phyloP scores from a whole-genome alignment of 2,888 invertebrate species.

The Fabriciana adippe region DNA sequence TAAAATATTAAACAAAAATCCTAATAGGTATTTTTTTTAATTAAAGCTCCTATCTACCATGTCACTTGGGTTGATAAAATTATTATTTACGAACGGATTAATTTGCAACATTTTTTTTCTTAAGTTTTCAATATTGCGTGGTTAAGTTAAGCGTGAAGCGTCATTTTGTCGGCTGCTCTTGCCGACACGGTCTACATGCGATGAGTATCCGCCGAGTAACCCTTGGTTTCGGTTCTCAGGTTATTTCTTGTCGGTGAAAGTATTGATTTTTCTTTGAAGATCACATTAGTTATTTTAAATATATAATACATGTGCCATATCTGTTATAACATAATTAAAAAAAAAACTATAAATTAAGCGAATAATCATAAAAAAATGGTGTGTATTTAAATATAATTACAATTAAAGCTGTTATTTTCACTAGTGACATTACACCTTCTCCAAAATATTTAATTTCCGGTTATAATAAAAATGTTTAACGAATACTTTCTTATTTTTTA shows the following conservation, averaged over 20 bases:
- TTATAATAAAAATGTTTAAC: too few relatives aligned
- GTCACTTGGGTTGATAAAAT: not conserved
- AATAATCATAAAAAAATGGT: too few relatives aligned
- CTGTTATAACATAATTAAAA: not conserved
- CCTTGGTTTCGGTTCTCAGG: constrained; percentile 62
- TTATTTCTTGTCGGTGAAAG: constrained; percentile 48
- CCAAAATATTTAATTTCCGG: too few relatives aligned
- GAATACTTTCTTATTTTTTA: too few relatives aligned
- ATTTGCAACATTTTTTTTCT: constrained; percentile 21
- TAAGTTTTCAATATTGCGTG: constrained; percentile 64
- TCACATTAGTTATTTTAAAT: constrained; percentile 19
- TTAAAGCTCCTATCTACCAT: not conserved
- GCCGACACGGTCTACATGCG: constrained; percentile 78
- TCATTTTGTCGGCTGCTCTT: constrained; percentile 73
- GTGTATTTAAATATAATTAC: too few relatives aligned
- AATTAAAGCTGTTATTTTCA: too few relatives aligned
- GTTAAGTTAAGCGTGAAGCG: constrained; percentile 73
- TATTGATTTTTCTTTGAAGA: constrained; percentile 42
- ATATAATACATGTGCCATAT: not conserved
- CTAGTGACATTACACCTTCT: too few relatives aligned
- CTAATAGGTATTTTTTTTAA: not conserved
- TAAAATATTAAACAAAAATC: not conserved
- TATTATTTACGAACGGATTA: constrained; percentile 15
- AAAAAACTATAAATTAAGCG: too few relatives aligned
- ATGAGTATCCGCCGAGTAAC: constrained; percentile 65